Evolutionary conservation across 2,888 invertebrate genomes (phyloP), one percentile per base, ranked within the genome.

Genomic region (Trileptium ribeirensis): DNA sequence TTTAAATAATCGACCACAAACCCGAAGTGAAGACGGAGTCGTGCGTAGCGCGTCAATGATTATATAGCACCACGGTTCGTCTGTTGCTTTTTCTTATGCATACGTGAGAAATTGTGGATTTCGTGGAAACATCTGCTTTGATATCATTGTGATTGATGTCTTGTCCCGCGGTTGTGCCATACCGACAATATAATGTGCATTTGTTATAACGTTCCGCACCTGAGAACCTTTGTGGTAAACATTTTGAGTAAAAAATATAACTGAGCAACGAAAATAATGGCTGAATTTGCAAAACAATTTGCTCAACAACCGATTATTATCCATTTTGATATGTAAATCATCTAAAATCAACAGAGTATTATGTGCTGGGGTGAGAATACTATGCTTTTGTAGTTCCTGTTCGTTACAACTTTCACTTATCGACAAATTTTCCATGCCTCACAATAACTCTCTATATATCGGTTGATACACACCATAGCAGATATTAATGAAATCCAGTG

Each of bases 91-190:
- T 34, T 31, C 37, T 8, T 34, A 70, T 19, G 74, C 74, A 70
- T 8, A 34, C 19, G 31, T 70, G 8, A 70, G 19, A 70, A 70
- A 70, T 31, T 31, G 8, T 8, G 15, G 8, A 36, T 70, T 70
- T 70, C 37, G 8, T 8, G 74, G 31, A 31, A 15, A 70, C 74
- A 70, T 70, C 8, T 70, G 74, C 31, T 19, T 8, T 19, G 74
- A 8, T 31, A 70, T 8, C 8, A 31, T 70, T 15, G 8, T 31
- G 8, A 70, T 36, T 34, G 37, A 8, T 19, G 74, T 70, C 31
- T 34, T 70, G 74, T 70, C 74, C 33, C 74, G 74, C 37, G 74
- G 74, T 36, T 70, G 74, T 15, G 74, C 74, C 19, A 70, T 15
- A 34, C 8, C 8, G 8, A 70, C 37, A 36, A 70, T 70, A 36